Percentiles rank a stretch among this genome's conserved stretches.
phyloP scores from a whole-genome alignment of 2,888 invertebrate genomes.

The Phengaris arion region DNA sequence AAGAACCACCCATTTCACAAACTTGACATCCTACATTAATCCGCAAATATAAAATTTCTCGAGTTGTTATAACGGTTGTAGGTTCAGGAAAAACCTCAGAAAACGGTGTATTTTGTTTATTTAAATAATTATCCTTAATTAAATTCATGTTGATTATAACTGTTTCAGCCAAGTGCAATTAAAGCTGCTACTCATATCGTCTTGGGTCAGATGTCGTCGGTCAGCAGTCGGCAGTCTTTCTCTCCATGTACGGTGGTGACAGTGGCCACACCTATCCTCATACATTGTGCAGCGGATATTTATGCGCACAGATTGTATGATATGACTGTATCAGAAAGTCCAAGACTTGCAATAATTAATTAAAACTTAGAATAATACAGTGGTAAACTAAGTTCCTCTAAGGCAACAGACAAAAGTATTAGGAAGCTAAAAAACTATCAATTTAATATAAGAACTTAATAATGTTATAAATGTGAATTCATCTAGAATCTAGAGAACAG shows the following conservation, averaged over 20 bases:
- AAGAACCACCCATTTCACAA: not conserved
- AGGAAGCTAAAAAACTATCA: not conserved
- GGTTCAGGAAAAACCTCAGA: not conserved
- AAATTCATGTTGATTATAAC: conserved; percentile 12
- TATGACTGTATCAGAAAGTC: conserved; percentile 3
- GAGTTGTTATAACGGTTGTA: not conserved
- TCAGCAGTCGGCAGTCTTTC: conserved; percentile 55
- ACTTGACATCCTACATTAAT: not conserved
- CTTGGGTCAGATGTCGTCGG: conserved; percentile 49
- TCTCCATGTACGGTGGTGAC: conserved; percentile 62
- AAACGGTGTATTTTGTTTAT: not conserved
- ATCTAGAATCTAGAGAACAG: not conserved
- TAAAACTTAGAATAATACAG: not conserved
- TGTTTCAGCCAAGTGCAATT: not conserved
- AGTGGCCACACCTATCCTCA: conserved; percentile 42
- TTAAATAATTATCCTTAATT: conserved; percentile 9
- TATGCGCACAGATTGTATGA: not conserved
- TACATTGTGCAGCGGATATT: conserved; percentile 13
- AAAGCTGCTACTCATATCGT: conserved; percentile 24
- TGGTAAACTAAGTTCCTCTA: not conserved
- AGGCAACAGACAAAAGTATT: not conserved
- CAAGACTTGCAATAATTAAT: not conserved
- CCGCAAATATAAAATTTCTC: not conserved
- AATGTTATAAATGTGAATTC: not conserved
- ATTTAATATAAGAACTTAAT: not conserved